Evolutionary conservation across 1,140 invertebrate genomes (phyloP).

Genomic region (Cyclina sinensis): DNA sequence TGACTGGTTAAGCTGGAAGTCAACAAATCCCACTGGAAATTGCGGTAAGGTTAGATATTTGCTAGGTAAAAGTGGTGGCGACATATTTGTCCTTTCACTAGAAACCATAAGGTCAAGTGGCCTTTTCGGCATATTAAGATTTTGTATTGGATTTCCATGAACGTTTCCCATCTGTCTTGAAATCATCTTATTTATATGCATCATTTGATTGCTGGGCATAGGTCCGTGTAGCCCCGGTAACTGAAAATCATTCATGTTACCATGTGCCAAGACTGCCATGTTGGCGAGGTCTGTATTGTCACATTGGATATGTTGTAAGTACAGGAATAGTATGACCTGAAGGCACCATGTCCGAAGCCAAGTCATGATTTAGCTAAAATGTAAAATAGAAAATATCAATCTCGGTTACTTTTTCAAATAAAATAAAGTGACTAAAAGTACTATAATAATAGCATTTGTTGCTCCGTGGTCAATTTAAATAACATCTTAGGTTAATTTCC

Average conservation of each 20-base stretch:
- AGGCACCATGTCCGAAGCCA: not conserved
- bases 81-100: slow-evolving; percentile 19
- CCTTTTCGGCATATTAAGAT: not conserved
- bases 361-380: slow-evolving; percentile 32
- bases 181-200: not conserved
- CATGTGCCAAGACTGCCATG: not conserved
- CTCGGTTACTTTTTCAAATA: no score
- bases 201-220: not conserved
- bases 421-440: no score
- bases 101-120: not conserved
- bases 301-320: not conserved
- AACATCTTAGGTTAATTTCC: no score
- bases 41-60: slow-evolving; percentile 32
- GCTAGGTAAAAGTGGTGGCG: slow-evolving; percentile 19
- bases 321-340: not conserved
- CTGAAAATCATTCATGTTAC: not conserved
- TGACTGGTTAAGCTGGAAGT: slow-evolving; percentile 13
- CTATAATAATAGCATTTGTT: no score
- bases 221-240: not conserved
- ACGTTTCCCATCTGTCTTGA: not conserved
- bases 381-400: no score
- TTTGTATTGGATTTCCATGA: not conserved
- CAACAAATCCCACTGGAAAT: slow-evolving; percentile 42
- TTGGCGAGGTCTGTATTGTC: not conserved
- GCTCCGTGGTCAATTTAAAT: no score